Evolutionary conservation across 2,113 vertebrate species (phyloP), one percentile per base, ranked within the genome.

Genomic region (Grammomys dolichurus): DNA sequence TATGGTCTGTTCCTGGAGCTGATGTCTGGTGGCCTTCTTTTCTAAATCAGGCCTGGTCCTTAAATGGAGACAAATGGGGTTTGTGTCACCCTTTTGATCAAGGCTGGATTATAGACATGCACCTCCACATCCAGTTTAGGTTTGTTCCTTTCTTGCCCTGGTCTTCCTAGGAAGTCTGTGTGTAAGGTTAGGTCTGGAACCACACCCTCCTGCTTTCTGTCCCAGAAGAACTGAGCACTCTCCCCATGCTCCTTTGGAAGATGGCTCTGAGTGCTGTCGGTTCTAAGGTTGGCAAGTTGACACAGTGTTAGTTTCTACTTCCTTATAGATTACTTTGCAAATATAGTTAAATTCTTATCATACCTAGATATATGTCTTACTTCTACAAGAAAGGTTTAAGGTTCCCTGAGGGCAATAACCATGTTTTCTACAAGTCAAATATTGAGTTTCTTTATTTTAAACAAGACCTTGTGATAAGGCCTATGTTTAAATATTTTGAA

Each of bases 361-460:
- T 60, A 75, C 7, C 72, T 85, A 82, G n/a, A 69, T 24, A 7
- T 56, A 56, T 31, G 33, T 33, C 43, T 88, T 70, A 17, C 77
- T 54, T 87, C 84, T 85, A 51, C 19, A 87, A 60, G 67, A 76
- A 80, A 94, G 17, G 72, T 40, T 78, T 67, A 81, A 94, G 51
- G 36, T 93, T 95, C 67, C 87, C 73, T 11, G 7, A 94, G 60
- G 33, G 48, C 46, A 93, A 33, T 51, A 33, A 73, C 40, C 20
- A 36, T 19, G 3, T n/a, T 96, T 87, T 92, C 80, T 92, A 69
- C 7, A 75, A 76, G 46, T 77, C 87, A 93, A 96, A 96, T 84
- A 81, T 40, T 91, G 72, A 84, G 9, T 82, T 87, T 31, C 40
- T 88, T 95, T 95, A 93, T 87, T 96, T 97, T 82, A 88, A 97